Base-by-base conservation (phyloP, 2,888 invertebrate species). In the Scelioninae gen. 1 region DNA sequence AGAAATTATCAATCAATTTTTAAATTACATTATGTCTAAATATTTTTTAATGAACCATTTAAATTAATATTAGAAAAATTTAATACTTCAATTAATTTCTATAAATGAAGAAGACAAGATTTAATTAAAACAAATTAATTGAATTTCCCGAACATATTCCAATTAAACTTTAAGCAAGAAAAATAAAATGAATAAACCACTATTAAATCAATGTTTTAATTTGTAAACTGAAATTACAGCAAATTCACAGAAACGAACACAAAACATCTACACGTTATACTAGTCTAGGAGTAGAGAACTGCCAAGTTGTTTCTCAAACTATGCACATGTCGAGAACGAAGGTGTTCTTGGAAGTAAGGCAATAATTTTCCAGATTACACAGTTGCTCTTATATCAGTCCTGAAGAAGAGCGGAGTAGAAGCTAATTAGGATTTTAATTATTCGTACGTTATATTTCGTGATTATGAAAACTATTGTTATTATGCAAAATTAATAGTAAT, bases 241-340 rank as follows among this genome's bases (percentile, higher is more conserved):
- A 69, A 78, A 69, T 78, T 78, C 69, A 56, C 47, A 63, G 77
- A 78, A 69, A 77, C 34, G 77, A 69, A 69, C 69, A 77, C 69
- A 69, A 68, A 78, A 71, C 69, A 56, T 78, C 62, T 78, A 78
- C 77, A 63, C 49, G 77, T 78, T 78, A 71, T 62, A 77, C 62
- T 47, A 68, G 69, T 69, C 69, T 71, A 77, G 77, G 63, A 49
- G 56, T 13, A 69, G 77, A 62, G 77, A 77, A 77, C 68, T 78
- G 77, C 77, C 77, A 63, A 78, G 69, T 78, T 71, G 77, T 71
- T 78, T 78, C 77, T 78, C 77, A 69, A 78, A 78, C 77, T 78
- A 71, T 78, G 77, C 77, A 78, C 77, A 78, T 78, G 77, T 71
- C 77, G 77, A 71, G 77, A 71, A 78, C 69, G 77, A 71, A 78